Conservation (phyloP, 2,113 vertebrate genomes). For the Planiliza haematocheilus region DNA sequence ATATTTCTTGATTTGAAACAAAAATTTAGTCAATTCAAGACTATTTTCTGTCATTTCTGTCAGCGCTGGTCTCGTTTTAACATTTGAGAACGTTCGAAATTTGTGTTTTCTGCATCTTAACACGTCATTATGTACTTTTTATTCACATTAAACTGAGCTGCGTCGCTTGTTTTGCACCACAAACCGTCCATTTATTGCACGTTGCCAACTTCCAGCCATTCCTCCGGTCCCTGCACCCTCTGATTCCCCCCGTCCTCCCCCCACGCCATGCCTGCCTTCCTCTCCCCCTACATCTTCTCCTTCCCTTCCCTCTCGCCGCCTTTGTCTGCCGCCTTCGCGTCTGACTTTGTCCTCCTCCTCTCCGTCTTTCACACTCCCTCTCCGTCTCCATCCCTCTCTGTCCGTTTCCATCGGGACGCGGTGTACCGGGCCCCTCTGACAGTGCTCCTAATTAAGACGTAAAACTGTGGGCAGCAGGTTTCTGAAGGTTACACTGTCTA, state of each 20-base stretch:
- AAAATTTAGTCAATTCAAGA: not conserved
- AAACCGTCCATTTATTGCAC: not conserved
- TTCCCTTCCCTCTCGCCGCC: constrained; percentile 30
- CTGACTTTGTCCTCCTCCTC: constrained; percentile 55
- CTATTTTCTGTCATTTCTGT: too few relatives aligned
- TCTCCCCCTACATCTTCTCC: constrained; percentile 20
- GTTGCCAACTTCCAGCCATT: constrained; percentile 16
- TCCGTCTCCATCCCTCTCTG: constrained; percentile 61
- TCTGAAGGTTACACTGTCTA: constrained; percentile 82
- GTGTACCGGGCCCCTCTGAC: constrained; percentile 57
- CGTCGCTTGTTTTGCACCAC: not conserved
- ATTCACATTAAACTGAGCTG: too few relatives aligned
- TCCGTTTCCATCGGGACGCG: constrained; percentile 70
- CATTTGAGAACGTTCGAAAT: too few relatives aligned
- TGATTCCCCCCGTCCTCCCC: not conserved
- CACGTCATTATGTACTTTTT: too few relatives aligned
- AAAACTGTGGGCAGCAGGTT: constrained; percentile 82
- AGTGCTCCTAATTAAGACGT: constrained; percentile 81
- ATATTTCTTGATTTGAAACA: not conserved
- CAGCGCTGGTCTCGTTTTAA: too few relatives aligned
- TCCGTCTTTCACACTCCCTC: constrained; percentile 63
- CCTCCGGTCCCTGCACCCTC: not conserved
- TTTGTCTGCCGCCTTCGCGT: constrained; percentile 44
- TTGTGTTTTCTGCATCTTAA: not conserved
- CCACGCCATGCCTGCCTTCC: not conserved